Evolutionary conservation across 2,888 invertebrate genomes (phyloP), one percentile per base, ranked within the genome.

Genomic region (Euspilapteryx auroguttella): DNA sequence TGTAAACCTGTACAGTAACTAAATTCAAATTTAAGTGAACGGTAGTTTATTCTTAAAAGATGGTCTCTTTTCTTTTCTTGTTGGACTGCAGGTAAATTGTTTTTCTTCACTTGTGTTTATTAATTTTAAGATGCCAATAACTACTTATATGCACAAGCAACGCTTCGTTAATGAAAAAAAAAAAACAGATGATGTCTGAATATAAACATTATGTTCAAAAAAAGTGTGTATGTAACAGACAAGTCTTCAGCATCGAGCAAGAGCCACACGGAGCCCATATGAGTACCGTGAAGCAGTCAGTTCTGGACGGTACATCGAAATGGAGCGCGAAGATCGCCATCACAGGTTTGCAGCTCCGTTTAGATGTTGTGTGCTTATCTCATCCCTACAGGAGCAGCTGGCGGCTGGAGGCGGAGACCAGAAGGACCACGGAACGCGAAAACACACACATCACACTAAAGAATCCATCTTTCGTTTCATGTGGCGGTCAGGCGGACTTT

Each of bases 291-390:
- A 96, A 98, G 83, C 95, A 97, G 80, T 93, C 94, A 58, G 97
- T 98, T 55, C 84, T 98, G 77, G 97, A 98, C 79, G 98, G 98
- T 59, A 98, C 97, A 46, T 96, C 96, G 68, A 98, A 98, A 81
- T 98, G 98, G 98, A 97, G 97, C 59, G 97, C 97, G 57, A 98
- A 98, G 86, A 97, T 98, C 79, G 96, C 95, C 66, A 96, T 98
- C 78, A 98, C 97, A 90, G 96, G 97, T 97, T 89, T 86, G 93
- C 82, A 69, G 62, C 55, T 49, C 55, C 57, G 42, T 53, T 55
- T 54, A 55, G 29, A 21, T 32, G 31, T 30, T 27, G 29, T 29
- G 25, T 13, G 24, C 28, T 39, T 40, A 40, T 30, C 44, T 40
- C 44, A 26, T 33, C 33, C 41, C 37, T 32, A 29, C 31, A 34